These are phyloP conservation scores for Andrena dorsata DNA, from an alignment of 2,888 invertebrate genomes.

Conservation along the genomic window DNA sequence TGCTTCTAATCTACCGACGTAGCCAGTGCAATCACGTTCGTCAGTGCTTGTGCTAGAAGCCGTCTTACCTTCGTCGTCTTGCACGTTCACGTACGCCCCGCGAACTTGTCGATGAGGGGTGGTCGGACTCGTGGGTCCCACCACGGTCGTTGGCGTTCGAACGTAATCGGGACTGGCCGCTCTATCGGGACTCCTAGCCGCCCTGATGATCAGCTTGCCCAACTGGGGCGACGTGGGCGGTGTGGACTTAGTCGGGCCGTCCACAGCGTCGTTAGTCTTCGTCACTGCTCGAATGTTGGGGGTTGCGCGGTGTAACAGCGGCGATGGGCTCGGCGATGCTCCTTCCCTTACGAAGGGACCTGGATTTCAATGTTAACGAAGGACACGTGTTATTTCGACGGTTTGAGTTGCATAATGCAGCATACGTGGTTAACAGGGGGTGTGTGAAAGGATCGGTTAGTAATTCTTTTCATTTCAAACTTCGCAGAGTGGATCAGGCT, in stretches of 20 bases:
- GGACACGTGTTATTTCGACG: not conserved
- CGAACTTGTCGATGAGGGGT: conserved; percentile 84
- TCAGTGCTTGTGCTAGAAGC: conserved; percentile 70
- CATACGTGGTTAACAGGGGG: not conserved
- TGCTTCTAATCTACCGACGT: conserved; percentile 78
- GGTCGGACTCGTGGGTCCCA: conserved; percentile 86
- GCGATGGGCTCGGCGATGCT: conserved; percentile 85
- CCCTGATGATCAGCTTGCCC: conserved; percentile 88
- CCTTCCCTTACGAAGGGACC: conserved; percentile 91
- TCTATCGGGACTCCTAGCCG: conserved; percentile 84
- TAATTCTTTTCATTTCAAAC: no score
- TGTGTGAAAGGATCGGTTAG: not conserved
- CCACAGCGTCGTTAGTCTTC: conserved; percentile 83
- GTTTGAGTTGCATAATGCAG: not conserved
- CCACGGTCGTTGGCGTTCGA: conserved; percentile 88
- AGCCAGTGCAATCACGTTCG: conserved; percentile 77
- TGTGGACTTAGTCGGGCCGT: conserved; percentile 82
- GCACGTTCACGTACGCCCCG: conserved; percentile 91
- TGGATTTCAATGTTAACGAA: conserved; percentile 46
- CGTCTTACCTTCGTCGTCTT: conserved; percentile 91
- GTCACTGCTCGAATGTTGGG: conserved; percentile 85
- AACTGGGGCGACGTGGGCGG: conserved; percentile 88
- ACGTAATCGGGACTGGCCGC: conserved; percentile 82
- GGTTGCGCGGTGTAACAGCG: conserved; percentile 85
- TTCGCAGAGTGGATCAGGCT: no score